These are phyloP conservation scores for Danio rerio DNA, from an alignment of 2,113 vertebrate genomes.

Conservation along the genomic window GRCz12tu NC_133186.1:30760501-30761000, in stretches of 20 bases:
- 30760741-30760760: conserved; percentile 51
- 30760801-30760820: conserved; percentile 14
- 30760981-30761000: conserved; percentile 68
- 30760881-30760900: conserved; percentile 51
- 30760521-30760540: conserved; percentile 54
- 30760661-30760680: not conserved
- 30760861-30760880: conserved; percentile 44
- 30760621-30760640: not conserved
- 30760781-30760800: conserved; percentile 57
- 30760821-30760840: conserved; percentile 26
- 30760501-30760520: conserved; percentile 62
- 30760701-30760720: conserved; percentile 64
- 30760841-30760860: conserved; percentile 16
- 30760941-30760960: conserved; percentile 64
- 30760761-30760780: conserved; percentile 51
- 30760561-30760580: conserved; percentile 63
- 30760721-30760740: conserved; percentile 63
- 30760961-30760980: conserved; percentile 63
- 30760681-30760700: conserved; percentile 40
- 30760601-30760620: conserved; percentile 35
- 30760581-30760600: conserved; percentile 38
- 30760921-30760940: conserved; percentile 63
- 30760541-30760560: conserved; percentile 50
- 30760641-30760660: not conserved
- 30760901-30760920: conserved; percentile 58